Conservation (phyloP, 2,113 vertebrate species). For the Loxodonta africana region DNA sequence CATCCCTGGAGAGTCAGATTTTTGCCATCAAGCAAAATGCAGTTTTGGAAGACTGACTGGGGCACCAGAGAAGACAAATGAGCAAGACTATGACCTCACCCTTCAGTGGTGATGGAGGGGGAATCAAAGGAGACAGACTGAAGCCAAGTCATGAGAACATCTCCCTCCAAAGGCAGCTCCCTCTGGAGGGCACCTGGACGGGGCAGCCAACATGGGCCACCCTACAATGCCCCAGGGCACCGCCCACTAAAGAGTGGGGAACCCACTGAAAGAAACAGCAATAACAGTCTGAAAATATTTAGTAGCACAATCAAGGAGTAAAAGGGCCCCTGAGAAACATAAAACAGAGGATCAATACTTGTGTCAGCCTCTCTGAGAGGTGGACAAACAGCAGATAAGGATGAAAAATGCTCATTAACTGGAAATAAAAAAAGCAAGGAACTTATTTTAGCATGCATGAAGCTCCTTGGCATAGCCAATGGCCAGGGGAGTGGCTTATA, state of each 20-base stretch:
- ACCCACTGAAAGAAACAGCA: background rate
- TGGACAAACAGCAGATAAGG: rapidly evolving
- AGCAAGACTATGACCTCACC: slow-evolving; percentile 3
- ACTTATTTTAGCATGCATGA: rapidly evolving
- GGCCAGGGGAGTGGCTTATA: background rate
- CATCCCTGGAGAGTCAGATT: background rate
- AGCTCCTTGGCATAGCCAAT: background rate
- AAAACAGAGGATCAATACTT: background rate
- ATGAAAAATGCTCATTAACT: background rate
- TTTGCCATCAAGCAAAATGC: background rate
- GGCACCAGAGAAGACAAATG: background rate
- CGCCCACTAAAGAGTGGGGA: background rate
- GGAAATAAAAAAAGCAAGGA: background rate
- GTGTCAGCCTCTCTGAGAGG: background rate
- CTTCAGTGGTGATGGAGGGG: background rate
- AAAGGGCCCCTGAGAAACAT: background rate
- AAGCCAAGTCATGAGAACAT: background rate
- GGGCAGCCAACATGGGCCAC: rapidly evolving
- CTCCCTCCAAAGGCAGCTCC: background rate
- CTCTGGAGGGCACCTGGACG: background rate
- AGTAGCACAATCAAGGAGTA: background rate
- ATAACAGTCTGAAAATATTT: background rate
- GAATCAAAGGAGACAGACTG: background rate
- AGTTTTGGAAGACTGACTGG: background rate
- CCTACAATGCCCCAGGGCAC: no score